These are phyloP conservation scores for Aurelia aurita DNA, from an alignment of 30 jellyfish, hydroid and myxozoan genomes.

Conservation along the genomic window DNA sequence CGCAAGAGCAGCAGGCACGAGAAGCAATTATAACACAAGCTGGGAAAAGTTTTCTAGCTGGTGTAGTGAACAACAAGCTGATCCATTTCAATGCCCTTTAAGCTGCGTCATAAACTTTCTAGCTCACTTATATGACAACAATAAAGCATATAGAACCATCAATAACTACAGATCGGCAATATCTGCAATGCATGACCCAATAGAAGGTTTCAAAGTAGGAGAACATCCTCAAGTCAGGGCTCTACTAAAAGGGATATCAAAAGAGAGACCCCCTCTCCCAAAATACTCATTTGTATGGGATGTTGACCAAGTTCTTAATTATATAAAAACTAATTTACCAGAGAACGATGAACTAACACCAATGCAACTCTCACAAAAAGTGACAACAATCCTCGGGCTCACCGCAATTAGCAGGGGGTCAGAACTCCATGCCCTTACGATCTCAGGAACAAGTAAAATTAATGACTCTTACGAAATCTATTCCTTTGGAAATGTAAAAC, in stretches of 20 bases:
- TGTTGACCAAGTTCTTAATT: too few relatives aligned
- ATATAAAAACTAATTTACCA: too few relatives aligned
- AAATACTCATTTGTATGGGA: too few relatives aligned
- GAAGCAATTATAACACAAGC: slow-evolving; percentile 54
- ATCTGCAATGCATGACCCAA: too few relatives aligned
- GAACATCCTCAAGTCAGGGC: too few relatives aligned
- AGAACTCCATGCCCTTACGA: not conserved
- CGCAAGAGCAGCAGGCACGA: slow-evolving; percentile 59
- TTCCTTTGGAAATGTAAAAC: too few relatives aligned
- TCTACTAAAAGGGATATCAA: too few relatives aligned
- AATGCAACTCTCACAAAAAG: not conserved
- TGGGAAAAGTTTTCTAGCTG: slow-evolving; percentile 66
- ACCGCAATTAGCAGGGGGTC: too few relatives aligned
- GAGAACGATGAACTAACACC: slow-evolving; percentile 11
- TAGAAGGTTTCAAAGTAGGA: too few relatives aligned
- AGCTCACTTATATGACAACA: slow-evolving; percentile 17
- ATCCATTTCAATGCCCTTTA: slow-evolving; percentile 55
- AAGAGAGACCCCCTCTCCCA: too few relatives aligned
- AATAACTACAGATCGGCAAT: slow-evolving; percentile 40
- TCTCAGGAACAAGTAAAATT: not conserved
- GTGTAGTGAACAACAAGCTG: slow-evolving; percentile 42
- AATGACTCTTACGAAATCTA: too few relatives aligned
- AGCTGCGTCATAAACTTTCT: slow-evolving; percentile 15
- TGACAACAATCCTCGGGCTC: not conserved
- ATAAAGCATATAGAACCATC: slow-evolving; percentile 26